A percentile compares a stretch with the other conserved stretches of the same genome.
Conservation (phyloP, 2,888 invertebrate species). For the Pharmacophagus antenor region DNA sequence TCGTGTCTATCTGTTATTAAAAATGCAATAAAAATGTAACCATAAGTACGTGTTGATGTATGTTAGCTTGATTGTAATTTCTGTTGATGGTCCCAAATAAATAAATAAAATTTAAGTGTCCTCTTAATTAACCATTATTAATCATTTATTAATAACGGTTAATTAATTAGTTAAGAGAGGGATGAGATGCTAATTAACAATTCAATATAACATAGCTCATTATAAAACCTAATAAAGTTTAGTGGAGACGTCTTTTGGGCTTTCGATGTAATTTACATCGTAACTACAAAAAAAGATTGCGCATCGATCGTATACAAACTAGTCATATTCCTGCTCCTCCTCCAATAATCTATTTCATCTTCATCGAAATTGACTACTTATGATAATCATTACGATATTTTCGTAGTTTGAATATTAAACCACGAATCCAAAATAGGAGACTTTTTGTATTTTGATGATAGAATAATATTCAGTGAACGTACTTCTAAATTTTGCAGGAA, state of each 20-base stretch:
- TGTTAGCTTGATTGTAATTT: too few species aligned
- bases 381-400: not conserved
- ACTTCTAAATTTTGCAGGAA: slow-evolving; percentile 59
- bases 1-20: too few species aligned
- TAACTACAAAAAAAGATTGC: slow-evolving; percentile 6
- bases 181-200: not conserved
- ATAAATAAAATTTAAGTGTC: too few species aligned
- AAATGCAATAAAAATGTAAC: too few species aligned
- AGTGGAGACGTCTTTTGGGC: not conserved
- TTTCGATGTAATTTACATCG: not conserved
- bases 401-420: not conserved
- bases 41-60: too few species aligned
- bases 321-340: too few species aligned
- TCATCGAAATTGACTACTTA: too few species aligned
- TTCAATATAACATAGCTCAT: not conserved
- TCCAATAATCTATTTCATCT: too few species aligned
- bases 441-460: not conserved
- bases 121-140: too few species aligned
- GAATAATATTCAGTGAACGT: slow-evolving; percentile 11
- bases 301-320: slow-evolving; percentile 1
- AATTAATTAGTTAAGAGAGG: too few species aligned
- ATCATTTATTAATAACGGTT: too few species aligned
- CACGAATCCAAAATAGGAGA: not conserved
- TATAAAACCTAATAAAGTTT: not conserved
- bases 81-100: too few species aligned